These are phyloP conservation scores for Gryllus longicercus DNA, from an alignment of 2,888 invertebrate species.

Conservation along the genomic window DNA sequence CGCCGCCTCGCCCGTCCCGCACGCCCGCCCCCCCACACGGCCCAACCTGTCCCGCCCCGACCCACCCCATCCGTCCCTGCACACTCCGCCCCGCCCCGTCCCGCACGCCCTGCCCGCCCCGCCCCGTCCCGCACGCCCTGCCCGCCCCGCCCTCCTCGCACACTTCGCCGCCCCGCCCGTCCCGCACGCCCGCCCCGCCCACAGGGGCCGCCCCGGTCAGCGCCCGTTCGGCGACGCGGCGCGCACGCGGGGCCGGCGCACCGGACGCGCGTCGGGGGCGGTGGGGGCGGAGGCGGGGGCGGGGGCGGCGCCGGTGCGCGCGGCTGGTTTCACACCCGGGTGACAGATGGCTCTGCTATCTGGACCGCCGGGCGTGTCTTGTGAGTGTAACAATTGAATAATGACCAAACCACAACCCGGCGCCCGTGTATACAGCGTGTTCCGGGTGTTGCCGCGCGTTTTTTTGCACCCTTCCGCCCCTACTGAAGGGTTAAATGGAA, in stretches of 20 bases:
- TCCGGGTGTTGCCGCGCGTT: not conserved
- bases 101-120: too few relatives aligned
- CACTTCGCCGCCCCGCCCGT: too few relatives aligned
- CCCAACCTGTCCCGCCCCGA: not conserved
- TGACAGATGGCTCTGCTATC: conserved; percentile 17
- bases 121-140: too few relatives aligned
- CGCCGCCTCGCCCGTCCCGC: too few relatives aligned
- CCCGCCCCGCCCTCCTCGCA: too few relatives aligned
- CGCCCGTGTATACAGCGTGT: conserved; percentile 17
- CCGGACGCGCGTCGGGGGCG: not conserved
- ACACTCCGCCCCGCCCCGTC: too few relatives aligned
- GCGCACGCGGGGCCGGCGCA: not conserved
- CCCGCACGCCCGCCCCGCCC: not conserved
- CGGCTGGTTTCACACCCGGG: conserved; percentile 17
- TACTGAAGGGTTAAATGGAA: not conserved
- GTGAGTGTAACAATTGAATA: conserved; percentile 17
- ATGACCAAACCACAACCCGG: conserved; percentile 17
- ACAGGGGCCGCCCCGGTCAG: not conserved
- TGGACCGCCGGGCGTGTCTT: conserved; percentile 17
- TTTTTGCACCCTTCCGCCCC: not conserved
- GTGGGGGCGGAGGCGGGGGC: not conserved
- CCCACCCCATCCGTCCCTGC: too few relatives aligned
- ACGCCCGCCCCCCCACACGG: not conserved
- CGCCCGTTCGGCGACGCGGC: not conserved
- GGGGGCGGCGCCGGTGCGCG: not conserved